Evolutionary conservation across 2,888 invertebrate species (phyloP).

Genomic region (Emesis russula): DNA sequence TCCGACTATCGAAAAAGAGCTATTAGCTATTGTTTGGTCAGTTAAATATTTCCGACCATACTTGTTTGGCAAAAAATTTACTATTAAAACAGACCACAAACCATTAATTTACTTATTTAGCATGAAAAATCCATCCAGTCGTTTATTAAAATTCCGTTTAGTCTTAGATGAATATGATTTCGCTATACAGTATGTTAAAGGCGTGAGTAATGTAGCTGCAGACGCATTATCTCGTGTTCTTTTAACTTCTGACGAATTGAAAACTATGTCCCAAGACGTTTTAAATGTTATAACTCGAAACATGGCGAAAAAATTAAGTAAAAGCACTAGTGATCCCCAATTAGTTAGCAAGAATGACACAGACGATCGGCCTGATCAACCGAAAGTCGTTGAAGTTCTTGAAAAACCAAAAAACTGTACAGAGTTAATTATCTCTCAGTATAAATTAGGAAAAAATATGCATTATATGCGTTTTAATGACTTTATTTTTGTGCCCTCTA

Average conservation of each 20-base stretch:
- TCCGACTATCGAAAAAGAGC: conserved; percentile 7
- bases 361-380: too few relatives aligned
- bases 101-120: conserved; percentile 38
- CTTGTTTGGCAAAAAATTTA: conserved; percentile 36
- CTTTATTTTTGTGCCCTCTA: too few relatives aligned
- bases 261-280: not conserved
- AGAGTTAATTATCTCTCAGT: too few relatives aligned
- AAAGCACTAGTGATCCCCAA: too few relatives aligned
- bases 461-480: too few relatives aligned
- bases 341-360: too few relatives aligned
- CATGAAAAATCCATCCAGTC: conserved; percentile 34
- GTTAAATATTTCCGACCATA: conserved; percentile 40
- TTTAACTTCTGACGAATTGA: conserved; percentile 68
- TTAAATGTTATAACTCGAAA: too few relatives aligned
- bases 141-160: conserved; percentile 39
- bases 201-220: conserved; percentile 63
- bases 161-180: conserved; percentile 61
- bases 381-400: too few relatives aligned
- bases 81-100: conserved; percentile 38
- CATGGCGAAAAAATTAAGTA: not conserved
- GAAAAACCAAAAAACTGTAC: too few relatives aligned
- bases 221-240: conserved; percentile 70
- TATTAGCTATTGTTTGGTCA: conserved; percentile 14
- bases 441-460: too few relatives aligned
- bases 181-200: conserved; percentile 69